These are phyloP conservation scores for Lutjanus argentimaculatus DNA, from an alignment of 2,797 vertebrate genomes.

Conservation along the genomic window DNA sequence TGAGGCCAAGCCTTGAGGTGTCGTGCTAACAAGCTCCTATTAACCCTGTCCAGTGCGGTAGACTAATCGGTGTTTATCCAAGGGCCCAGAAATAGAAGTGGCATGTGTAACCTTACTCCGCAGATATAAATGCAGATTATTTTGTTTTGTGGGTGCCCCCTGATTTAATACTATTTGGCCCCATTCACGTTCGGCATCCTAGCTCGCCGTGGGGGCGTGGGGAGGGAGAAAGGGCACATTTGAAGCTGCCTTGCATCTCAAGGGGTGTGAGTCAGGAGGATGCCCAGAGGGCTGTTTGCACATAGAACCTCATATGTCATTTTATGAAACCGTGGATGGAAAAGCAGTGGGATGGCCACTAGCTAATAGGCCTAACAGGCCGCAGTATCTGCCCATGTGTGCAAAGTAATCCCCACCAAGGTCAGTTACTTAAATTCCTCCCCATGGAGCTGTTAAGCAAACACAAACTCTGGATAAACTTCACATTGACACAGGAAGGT, in stretches of 20 bases:
- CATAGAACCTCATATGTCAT: slow-evolving; percentile 80
- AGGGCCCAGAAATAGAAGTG: slow-evolving; percentile 76
- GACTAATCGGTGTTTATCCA: slow-evolving; percentile 82
- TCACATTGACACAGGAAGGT: slow-evolving; percentile 69
- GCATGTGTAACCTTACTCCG: slow-evolving; percentile 73
- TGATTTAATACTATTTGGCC: slow-evolving; percentile 77
- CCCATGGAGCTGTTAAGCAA: slow-evolving; percentile 71
- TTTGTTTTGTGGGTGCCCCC: slow-evolving; percentile 76
- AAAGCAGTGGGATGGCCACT: slow-evolving; percentile 65
- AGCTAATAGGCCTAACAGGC: slow-evolving; percentile 68
- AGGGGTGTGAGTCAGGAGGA: slow-evolving; percentile 60
- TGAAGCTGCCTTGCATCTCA: slow-evolving; percentile 62
- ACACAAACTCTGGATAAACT: slow-evolving; percentile 79
- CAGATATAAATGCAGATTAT: slow-evolving; percentile 79
- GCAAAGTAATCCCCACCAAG: slow-evolving; percentile 81
- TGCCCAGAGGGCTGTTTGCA: slow-evolving; percentile 78
- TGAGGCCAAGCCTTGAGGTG: slow-evolving; percentile 74
- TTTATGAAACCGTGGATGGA: slow-evolving; percentile 74
- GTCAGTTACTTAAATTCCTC: slow-evolving; percentile 77
- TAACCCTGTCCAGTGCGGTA: slow-evolving; percentile 73
- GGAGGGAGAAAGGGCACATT: slow-evolving; percentile 71
- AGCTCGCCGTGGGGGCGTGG: slow-evolving; percentile 53
- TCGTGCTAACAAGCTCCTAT: slow-evolving; percentile 77
- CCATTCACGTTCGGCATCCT: slow-evolving; percentile 61
- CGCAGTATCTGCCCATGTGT: slow-evolving; percentile 76